These are phyloP conservation scores for Drosophila parabipectinata DNA, from an alignment of 1,140 invertebrate species.

Conservation along the genomic window DNA sequence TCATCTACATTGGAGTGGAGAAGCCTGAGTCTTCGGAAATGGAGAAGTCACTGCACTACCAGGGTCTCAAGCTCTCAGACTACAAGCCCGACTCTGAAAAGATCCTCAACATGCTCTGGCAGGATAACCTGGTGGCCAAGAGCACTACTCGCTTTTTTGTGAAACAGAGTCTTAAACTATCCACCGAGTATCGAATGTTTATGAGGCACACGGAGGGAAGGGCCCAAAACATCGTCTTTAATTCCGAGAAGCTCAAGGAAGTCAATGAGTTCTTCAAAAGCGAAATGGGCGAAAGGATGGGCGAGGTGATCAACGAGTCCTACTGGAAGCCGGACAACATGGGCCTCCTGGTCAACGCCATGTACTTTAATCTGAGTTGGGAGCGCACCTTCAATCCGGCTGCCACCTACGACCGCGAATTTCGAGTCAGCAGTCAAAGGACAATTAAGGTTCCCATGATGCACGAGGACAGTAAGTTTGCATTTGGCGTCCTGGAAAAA, in stretches of 20 bases:
- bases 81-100: background rate
- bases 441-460: background rate
- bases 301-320: background rate
- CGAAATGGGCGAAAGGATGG: background rate
- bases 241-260: background rate
- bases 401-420: background rate
- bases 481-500: background rate
- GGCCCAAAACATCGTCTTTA: background rate
- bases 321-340: conserved; percentile 2
- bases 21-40: background rate
- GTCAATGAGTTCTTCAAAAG: background rate
- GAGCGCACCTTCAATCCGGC: background rate
- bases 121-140: conserved; percentile 1
- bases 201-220: background rate
- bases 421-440: background rate
- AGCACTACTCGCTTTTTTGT: background rate
- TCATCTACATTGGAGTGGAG: background rate
- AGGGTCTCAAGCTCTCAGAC: background rate
- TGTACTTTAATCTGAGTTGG: conserved; percentile 3
- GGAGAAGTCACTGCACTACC: background rate
- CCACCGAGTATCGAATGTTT: background rate
- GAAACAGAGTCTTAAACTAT: background rate
- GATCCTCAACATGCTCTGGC: background rate
- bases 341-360: conserved; percentile 1
- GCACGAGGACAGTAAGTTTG: conserved; percentile 4